These are phyloP conservation scores for Staurois parvus DNA, from an alignment of 2,797 vertebrate species.

Conservation along the genomic window DNA sequence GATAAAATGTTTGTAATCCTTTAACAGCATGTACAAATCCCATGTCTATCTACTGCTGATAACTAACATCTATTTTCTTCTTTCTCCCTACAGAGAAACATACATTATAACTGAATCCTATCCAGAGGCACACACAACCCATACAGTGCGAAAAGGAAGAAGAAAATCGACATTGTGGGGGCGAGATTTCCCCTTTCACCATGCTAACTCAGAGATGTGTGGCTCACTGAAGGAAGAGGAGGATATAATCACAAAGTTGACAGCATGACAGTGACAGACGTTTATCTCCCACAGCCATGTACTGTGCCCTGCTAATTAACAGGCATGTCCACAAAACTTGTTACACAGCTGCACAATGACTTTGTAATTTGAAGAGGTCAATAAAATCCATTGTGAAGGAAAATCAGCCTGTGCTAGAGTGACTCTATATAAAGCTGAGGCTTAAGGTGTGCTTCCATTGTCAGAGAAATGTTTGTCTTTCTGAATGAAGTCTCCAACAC, in stretches of 20 bases:
- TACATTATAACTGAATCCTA: conserved; percentile 64
- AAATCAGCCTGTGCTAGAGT: conserved; percentile 11
- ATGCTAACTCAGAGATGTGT: conserved; percentile 70
- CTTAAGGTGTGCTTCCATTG: background rate
- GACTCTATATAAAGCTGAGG: background rate
- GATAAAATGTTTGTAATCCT: no score
- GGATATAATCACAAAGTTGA: background rate
- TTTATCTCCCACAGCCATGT: background rate
- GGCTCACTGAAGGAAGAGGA: conserved; percentile 59
- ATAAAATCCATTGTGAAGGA: conserved; percentile 42
- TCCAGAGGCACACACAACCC: conserved; percentile 46
- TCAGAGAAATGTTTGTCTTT: background rate
- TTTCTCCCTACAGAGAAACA: conserved; percentile 66
- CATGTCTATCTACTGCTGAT: background rate
- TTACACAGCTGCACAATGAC: conserved; percentile 11
- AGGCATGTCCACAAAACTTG: background rate
- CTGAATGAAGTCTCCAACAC: background rate
- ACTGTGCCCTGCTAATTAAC: conserved; percentile 19
- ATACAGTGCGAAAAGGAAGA: conserved; percentile 55
- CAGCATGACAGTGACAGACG: conserved; percentile 4
- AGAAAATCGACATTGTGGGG: conserved; percentile 32
- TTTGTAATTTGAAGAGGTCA: conserved; percentile 32
- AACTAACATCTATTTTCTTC: background rate
- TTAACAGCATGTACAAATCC: background rate
- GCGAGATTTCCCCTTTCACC: conserved; percentile 67